Base-by-base conservation (phyloP, 2,888 invertebrate genomes). In the Pseudanteris insignis region DNA sequence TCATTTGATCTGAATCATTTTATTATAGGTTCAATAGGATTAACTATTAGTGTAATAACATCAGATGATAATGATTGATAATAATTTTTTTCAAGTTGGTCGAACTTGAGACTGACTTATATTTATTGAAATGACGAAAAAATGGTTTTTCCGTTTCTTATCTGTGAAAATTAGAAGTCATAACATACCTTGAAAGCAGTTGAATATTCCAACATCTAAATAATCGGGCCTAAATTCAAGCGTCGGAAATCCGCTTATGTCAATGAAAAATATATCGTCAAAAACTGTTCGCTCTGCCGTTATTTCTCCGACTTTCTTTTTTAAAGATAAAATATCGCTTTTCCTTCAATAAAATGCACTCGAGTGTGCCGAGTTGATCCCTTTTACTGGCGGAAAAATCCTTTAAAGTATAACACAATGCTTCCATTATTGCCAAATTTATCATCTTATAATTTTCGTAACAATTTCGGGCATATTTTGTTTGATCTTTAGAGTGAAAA, bases 331-430 rank as follows among this genome's bases (percentile, higher is more conserved):
- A 58, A 50, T 58, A 58, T 38, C 50, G 58, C 33, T 32, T 44
- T 30, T 9, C 36, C 15, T 59, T 59, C 44, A 50, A 58, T 50
- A 50, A 50, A 58, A 58, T 44, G 25, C 50, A 58, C 32, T 50
- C 38, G 26, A 58, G 58, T 50, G 50, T 44, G 44, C 33, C 8
- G 12, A 33, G 15, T 28, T 58, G 34, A 58, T 58, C 40, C 58
- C 25, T 51, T 58, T 41, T 29, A 30, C 24, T n/a, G n/a, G 13
- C 11, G 15, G 40, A 43, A 43, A 58, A 50, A 58, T 58, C 29
- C 33, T 44, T 44, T 29, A 30, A 24, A 46, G 24, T 21, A 41
- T 12, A 53, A 58, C 43, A 34, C 48, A 40, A 15, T 36, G 41
- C 40, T 5, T 32, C 37, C 2, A 30, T 53, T 59, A 51, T 51